Percentiles rank a stretch among this genome's conserved stretches.
These are phyloP conservation scores for Antheraea yamamai DNA, from an alignment of 2,888 invertebrate species.

Conservation along the genomic window DNA sequence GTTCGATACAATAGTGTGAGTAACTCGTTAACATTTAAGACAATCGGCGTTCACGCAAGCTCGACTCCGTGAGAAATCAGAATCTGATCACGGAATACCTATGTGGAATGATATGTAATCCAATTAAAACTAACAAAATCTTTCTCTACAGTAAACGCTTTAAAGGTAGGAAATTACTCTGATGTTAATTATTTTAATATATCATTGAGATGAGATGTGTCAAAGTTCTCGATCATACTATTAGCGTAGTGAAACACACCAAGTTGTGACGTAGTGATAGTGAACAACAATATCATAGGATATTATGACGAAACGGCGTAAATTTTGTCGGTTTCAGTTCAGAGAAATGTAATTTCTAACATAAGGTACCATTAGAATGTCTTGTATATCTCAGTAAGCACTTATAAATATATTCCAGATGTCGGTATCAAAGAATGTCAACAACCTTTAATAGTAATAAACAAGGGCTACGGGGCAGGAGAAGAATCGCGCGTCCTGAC, in stretches of 20 bases:
- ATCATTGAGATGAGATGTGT: background rate
- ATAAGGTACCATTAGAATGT: no score
- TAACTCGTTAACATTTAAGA: slow-evolving; percentile 64
- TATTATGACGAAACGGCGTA: background rate
- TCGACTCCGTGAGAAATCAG: slow-evolving; percentile 32
- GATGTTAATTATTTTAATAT: background rate
- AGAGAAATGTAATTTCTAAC: no score
- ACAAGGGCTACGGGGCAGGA: no score
- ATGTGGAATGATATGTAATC: background rate
- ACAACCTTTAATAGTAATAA: no score
- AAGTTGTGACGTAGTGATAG: background rate
- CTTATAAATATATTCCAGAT: no score
- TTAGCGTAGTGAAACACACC: background rate
- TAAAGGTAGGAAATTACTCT: background rate
- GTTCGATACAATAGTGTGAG: slow-evolving; percentile 57
- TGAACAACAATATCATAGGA: background rate
- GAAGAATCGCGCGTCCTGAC: no score
- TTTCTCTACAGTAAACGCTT: background rate
- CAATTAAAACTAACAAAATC: background rate
- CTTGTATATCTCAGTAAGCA: no score
- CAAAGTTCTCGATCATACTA: background rate
- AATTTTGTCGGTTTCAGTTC: background rate
- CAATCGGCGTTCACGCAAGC: slow-evolving; percentile 42
- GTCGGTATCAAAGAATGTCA: no score
- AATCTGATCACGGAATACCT: background rate